phyloP scores from a whole-genome alignment of 2,888 invertebrate species.

The Seira ritae region DNA sequence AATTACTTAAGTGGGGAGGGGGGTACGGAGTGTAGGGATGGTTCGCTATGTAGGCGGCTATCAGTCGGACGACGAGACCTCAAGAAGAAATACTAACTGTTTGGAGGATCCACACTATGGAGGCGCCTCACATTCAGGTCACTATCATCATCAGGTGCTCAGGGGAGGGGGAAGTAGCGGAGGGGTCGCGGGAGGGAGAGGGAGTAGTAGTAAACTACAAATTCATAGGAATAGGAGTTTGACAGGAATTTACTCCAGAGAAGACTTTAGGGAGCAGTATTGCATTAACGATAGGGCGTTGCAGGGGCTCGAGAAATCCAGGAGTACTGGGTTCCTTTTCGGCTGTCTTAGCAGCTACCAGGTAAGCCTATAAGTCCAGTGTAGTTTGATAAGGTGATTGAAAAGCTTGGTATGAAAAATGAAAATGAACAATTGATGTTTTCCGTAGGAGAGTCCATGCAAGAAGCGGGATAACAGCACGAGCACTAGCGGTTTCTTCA shows the following conservation, averaged over 20 bases:
- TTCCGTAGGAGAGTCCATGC: slow-evolving; percentile 68
- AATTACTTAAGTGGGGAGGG: background rate
- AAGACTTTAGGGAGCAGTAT: slow-evolving; percentile 95
- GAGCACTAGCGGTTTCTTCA: slow-evolving; percentile 79
- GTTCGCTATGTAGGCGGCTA: slow-evolving; percentile 57
- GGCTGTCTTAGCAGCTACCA: slow-evolving; percentile 85
- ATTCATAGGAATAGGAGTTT: slow-evolving; percentile 75
- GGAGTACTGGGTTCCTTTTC: slow-evolving; percentile 82
- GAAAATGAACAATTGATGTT: background rate
- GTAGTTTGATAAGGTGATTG: background rate
- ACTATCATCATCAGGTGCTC: background rate
- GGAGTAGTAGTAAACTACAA: slow-evolving; percentile 76
- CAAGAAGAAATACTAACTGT: slow-evolving; percentile 45
- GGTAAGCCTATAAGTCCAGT: slow-evolving; percentile 69
- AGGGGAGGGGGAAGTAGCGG: slow-evolving; percentile 75
- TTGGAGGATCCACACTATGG: slow-evolving; percentile 47
- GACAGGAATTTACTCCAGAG: slow-evolving; percentile 83
- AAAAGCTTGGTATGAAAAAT: background rate
- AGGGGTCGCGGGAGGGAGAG: slow-evolving; percentile 35
- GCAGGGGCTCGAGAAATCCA: slow-evolving; percentile 84
- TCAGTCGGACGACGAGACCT: slow-evolving; percentile 64
- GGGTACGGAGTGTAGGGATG: slow-evolving; percentile 7
- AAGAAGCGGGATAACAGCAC: slow-evolving; percentile 76
- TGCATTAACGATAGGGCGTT: slow-evolving; percentile 94
- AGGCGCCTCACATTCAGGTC: slow-evolving; percentile 66